Evolutionary conservation across 2,113 vertebrate genomes (phyloP).

Genomic region (Micronisus gabar): DNA sequence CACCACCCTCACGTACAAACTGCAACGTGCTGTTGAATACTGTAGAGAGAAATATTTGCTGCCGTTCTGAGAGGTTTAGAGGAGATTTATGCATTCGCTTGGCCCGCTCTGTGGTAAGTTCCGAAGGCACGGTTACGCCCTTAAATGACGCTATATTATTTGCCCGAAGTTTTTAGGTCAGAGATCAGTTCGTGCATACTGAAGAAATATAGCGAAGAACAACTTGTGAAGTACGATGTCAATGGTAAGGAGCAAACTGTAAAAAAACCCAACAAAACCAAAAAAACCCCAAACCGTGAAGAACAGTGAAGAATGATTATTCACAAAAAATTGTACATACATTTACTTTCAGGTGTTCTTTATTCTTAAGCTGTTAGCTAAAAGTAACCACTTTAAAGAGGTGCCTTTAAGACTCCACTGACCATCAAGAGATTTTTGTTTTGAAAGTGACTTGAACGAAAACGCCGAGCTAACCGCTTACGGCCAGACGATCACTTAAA

Average conservation of each 20-base stretch:
- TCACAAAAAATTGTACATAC: not conserved
- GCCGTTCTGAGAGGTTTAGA: not conserved
- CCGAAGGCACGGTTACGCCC: not conserved
- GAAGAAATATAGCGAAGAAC: not conserved
- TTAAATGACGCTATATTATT: not conserved
- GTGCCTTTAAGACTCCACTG: not conserved
- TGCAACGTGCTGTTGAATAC: not conserved
- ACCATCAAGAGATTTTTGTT: not conserved
- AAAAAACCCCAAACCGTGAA: not conserved
- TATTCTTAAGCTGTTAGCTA: not conserved
- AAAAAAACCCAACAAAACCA: not conserved
- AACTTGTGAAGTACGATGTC: not conserved
- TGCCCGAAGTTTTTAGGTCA: not conserved
- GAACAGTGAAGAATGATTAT: not conserved
- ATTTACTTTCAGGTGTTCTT: not conserved
- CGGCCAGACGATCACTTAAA: not conserved
- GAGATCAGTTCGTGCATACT: rapidly evolving
- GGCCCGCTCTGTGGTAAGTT: not conserved
- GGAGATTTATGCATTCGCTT: not conserved
- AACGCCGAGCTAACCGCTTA: not conserved
- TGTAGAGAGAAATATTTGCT: not conserved
- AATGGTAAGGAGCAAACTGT: rapidly evolving
- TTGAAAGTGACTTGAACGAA: not conserved
- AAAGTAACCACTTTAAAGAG: not conserved
- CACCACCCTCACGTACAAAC: not conserved